Conservation (phyloP, 2,888 invertebrate species). For the Tridacna gigas region DNA sequence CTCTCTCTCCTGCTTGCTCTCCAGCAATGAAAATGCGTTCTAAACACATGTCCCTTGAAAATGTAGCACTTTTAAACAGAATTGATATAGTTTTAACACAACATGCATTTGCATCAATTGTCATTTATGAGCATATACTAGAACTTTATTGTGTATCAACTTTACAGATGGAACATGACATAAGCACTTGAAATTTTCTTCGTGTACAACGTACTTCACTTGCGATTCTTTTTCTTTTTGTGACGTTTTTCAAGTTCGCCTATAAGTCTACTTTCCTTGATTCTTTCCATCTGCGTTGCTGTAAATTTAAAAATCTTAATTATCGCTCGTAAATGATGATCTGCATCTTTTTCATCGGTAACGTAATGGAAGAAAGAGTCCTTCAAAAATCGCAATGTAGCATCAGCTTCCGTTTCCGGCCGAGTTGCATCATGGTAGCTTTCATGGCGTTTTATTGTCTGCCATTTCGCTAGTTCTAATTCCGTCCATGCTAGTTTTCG, state of each 20-base stretch:
- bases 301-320: slow-evolving; percentile 80
- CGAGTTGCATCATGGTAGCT: slow-evolving; percentile 76
- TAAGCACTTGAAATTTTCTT: not conserved
- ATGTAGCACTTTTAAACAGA: not conserved
- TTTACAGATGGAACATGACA: not conserved
- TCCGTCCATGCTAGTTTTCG: slow-evolving; percentile 79
- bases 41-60: not conserved
- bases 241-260: slow-evolving; percentile 45
- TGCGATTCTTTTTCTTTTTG: slow-evolving; percentile 36
- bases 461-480: slow-evolving; percentile 81
- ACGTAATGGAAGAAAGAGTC: slow-evolving; percentile 82
- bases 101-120: not conserved
- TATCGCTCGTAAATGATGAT: slow-evolving; percentile 79
- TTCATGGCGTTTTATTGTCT: slow-evolving; percentile 75
- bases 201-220: not conserved
- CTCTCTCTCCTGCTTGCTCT: too few relatives aligned
- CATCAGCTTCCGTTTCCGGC: slow-evolving; percentile 80
- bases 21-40: not conserved
- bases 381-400: slow-evolving; percentile 77
- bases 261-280: slow-evolving; percentile 66
- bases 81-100: not conserved
- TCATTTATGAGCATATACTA: not conserved
- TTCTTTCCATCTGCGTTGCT: slow-evolving; percentile 76
- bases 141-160: not conserved
- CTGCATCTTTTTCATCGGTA: slow-evolving; percentile 72